Evolutionary conservation across 1,140 invertebrate species (phyloP).

Genomic region (Apolygus lucorum): DNA sequence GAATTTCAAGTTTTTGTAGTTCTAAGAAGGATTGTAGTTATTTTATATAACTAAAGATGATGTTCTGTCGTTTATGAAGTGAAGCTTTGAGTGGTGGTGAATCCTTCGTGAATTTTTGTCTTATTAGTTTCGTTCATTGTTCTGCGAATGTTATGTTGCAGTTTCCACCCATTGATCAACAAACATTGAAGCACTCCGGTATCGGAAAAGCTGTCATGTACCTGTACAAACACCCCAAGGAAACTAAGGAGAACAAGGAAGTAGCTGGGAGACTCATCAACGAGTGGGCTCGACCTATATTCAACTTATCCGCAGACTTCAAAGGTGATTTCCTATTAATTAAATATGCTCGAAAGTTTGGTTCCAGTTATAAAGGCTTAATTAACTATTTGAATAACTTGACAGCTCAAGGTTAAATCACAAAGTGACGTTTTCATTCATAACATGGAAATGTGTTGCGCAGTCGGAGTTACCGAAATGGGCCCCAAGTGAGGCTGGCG

Average conservation of each 20-base stretch:
- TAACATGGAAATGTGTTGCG: no score
- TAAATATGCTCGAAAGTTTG: neutral
- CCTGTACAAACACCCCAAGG: slow-evolving; percentile 96
- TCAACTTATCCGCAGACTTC: slow-evolving; percentile 92
- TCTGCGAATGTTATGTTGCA: slow-evolving; percentile 43
- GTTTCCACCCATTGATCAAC: slow-evolving; percentile 85
- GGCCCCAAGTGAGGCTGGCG: no score
- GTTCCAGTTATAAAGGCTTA: neutral
- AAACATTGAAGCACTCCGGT: slow-evolving; percentile 84
- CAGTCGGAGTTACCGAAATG: no score
- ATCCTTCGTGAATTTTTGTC: no score
- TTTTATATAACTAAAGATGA: no score
- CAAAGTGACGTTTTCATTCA: no score
- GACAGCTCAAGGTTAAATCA: no score
- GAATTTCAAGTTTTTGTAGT: no score
- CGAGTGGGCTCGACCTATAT: slow-evolving; percentile 94
- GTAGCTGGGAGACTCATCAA: slow-evolving; percentile 86
- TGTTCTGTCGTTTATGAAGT: no score
- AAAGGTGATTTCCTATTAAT: slow-evolving; percentile 47
- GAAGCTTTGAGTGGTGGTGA: no score
- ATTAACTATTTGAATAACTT: neutral
- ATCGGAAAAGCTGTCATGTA: slow-evolving; percentile 99
- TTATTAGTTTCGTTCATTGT: no score
- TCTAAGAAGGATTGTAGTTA: no score
- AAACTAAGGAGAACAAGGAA: slow-evolving; percentile 88